Evolutionary conservation across 2,113 vertebrate species (phyloP), one percentile per base, ranked within the genome.

Genomic region (Arenaria interpres): DNA sequence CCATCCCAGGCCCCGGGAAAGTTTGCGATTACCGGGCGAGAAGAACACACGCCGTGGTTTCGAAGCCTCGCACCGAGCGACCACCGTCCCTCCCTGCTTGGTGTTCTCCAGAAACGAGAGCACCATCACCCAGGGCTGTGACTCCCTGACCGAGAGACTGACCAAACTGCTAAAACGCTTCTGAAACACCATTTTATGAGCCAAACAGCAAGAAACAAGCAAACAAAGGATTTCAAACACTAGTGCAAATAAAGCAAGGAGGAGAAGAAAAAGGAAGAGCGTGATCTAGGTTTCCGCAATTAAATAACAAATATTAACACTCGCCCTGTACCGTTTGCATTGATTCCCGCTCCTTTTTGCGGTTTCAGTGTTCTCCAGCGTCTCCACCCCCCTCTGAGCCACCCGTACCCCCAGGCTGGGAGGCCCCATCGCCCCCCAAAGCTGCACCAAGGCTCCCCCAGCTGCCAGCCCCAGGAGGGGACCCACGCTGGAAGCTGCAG

Each of bases 1-100:
- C 89, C 97, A 89, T 82, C 95, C 97, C 96, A 95, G 91, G 89
- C 94, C 96, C 3, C 14, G 60, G 84, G 91, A 97, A 64, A 75
- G 48, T 33, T 23, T 9, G 89, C 92, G 79, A 82, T 89, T 66
- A 72, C 2, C 78, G 25, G 87, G 62, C 50, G 62, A n/a, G 77
- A 81, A 22, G 67, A 76, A 23, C 2, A 12, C 66, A 35, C 16
- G 23, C n/a, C n/a, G 11, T 7, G 72, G 37, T 43, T 87, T 32
- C 14, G 67, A 51, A 43, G 85, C 88, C 54, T 56, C n/a, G 41
- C 37, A 80, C 15, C 10, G 30, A 79, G 57, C 4, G 46, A 17
- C 35, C 75, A 19, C 16, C 30, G 2, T 30, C 72, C 54, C 82
- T 37, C 53, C 23, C 69, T 35, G 1, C 10, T 12, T 41, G 48